Conservation (phyloP, 2,113 vertebrate species). For the Gymnocephalus cernua region DNA sequence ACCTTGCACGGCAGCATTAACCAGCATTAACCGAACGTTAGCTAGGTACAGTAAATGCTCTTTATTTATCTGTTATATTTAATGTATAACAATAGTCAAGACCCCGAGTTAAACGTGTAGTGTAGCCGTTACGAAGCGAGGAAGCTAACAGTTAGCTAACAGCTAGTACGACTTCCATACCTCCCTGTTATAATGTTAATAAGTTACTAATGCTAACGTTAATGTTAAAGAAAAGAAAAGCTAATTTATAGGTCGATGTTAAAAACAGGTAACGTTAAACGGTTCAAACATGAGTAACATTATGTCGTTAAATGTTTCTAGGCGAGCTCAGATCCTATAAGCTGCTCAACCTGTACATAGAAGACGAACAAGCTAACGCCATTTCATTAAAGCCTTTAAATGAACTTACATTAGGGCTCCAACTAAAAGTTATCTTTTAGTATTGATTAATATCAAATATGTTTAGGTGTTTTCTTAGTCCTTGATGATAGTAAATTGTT, state of each 20-base stretch:
- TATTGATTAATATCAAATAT: no score
- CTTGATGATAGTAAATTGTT: no score
- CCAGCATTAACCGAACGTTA: no score
- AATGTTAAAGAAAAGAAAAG: no score
- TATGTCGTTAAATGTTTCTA: no score
- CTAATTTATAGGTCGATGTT: neutral
- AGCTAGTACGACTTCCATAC: neutral
- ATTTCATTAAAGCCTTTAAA: neutral
- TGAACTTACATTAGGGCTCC: neutral
- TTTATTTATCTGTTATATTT: neutral
- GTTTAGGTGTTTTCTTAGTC: no score
- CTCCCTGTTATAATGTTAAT: neutral
- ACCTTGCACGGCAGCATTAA: neutral
- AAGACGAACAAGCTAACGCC: neutral
- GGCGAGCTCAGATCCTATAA: neutral
- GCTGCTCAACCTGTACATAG: neutral
- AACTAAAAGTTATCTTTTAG: neutral
- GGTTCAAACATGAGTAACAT: neutral
- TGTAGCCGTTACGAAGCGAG: neutral
- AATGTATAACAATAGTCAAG: neutral
- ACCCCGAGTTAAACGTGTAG: neutral
- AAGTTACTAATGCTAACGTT: neutral
- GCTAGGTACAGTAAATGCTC: neutral
- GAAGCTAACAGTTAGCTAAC: constrained; percentile 29
- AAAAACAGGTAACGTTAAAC: no score